Percentiles rank a stretch among this genome's conserved stretches.
Conservation (phyloP, 2,888 invertebrate species). For the Anaspis maculata region DNA sequence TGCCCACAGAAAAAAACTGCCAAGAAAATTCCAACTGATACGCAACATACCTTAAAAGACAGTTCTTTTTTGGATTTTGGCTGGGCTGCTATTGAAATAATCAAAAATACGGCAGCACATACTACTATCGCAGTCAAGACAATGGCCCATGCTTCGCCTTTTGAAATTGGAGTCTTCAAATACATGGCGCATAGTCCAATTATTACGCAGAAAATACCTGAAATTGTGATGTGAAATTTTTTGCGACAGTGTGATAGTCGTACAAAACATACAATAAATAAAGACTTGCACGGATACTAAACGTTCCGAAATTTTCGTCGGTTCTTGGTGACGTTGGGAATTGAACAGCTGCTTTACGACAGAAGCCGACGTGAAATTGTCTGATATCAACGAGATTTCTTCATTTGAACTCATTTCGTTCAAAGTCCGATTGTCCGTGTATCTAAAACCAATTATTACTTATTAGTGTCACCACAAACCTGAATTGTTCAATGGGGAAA, state of each 20-base stretch:
- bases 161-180: slow-evolving; percentile 30
- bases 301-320: slow-evolving; percentile 43
- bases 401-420: too few relatives aligned
- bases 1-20: too few relatives aligned
- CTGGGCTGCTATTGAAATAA: slow-evolving; percentile 51
- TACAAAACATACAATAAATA: slow-evolving; percentile 48
- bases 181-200: slow-evolving; percentile 34
- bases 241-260: too few relatives aligned
- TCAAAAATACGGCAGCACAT: slow-evolving; percentile 35
- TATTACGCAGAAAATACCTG: slow-evolving; percentile 33
- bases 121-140: slow-evolving; percentile 20
- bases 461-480: too few relatives aligned
- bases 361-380: slow-evolving; percentile 3
- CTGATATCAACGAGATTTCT: slow-evolving; percentile 18
- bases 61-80: slow-evolving; percentile 55
- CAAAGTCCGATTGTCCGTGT: too few relatives aligned
- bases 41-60: slow-evolving; percentile 54
- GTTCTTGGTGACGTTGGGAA: slow-evolving; percentile 34
- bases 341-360: slow-evolving; percentile 43
- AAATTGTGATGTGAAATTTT: too few relatives aligned
- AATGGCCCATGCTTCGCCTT: slow-evolving; percentile 35
- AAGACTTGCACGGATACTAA: slow-evolving; percentile 45
- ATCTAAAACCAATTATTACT: too few relatives aligned
- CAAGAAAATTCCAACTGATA: too few relatives aligned
- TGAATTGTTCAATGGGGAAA: too few relatives aligned